phyloP scores from a whole-genome alignment of 2,888 invertebrate species.

The Stenodema calcarata region DNA sequence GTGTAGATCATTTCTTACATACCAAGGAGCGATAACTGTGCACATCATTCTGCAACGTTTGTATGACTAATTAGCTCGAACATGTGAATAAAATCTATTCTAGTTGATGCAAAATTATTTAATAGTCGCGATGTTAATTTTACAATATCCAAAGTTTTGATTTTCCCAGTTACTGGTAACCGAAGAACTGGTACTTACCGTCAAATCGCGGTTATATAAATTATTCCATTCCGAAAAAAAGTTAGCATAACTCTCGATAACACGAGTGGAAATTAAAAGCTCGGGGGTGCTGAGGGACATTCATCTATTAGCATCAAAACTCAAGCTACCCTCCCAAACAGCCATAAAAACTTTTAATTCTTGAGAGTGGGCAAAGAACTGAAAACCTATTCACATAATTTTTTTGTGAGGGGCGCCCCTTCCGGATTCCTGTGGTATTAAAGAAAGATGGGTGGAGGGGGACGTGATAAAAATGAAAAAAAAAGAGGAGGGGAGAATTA shows the following conservation, averaged over 20 bases:
- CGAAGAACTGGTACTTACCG: neutral
- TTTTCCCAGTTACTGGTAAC: no score
- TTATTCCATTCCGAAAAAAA: neutral
- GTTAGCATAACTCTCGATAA: neutral
- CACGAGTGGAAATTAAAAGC: neutral
- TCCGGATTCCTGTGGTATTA: neutral
- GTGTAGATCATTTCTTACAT: no score
- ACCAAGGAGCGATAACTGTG: no score
- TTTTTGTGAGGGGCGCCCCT: neutral
- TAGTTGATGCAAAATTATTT: no score
- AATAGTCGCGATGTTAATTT: no score
- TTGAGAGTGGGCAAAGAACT: neutral
- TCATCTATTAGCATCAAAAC: slow-evolving; percentile 1
- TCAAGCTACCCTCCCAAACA: neutral
- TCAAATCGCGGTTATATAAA: no score
- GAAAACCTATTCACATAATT: slow-evolving; percentile 32
- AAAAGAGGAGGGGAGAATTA: neutral
- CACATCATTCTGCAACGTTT: no score
- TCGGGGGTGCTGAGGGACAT: neutral
- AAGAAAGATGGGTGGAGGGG: neutral
- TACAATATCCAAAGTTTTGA: no score
- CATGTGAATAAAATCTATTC: no score
- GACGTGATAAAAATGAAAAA: neutral
- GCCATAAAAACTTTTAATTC: slow-evolving; percentile 27
- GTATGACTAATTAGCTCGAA: no score